A percentile compares a stretch with the other conserved stretches of the same genome.
Conservation (phyloP, 2,888 invertebrate genomes). For the Taphrorychus bicolor region DNA sequence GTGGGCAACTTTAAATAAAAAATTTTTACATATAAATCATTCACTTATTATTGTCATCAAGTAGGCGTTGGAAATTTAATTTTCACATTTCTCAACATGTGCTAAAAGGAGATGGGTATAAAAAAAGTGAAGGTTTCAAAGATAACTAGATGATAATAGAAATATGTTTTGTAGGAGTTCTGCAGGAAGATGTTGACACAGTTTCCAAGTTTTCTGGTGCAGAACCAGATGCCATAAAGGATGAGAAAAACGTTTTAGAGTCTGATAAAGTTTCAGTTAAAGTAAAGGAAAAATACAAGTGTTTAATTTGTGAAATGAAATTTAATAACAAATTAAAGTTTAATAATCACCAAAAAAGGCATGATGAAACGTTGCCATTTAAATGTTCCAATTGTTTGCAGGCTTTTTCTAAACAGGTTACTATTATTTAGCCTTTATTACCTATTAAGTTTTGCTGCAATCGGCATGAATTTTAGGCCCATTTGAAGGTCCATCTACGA, state of each 20-base stretch:
- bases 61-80: too few relatives aligned
- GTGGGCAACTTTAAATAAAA: too few relatives aligned
- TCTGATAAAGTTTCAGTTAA: slow-evolving; percentile 13
- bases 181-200: slow-evolving; percentile 4
- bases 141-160: too few relatives aligned
- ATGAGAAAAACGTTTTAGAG: not conserved
- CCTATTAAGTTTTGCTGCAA: too few relatives aligned
- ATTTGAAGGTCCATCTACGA: slow-evolving; percentile 47
- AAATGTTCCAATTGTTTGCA: slow-evolving; percentile 48
- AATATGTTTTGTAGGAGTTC: too few relatives aligned
- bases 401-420: slow-evolving; percentile 43
- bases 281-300: slow-evolving; percentile 45
- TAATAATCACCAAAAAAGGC: slow-evolving; percentile 45
- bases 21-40: too few relatives aligned
- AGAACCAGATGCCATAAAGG: not conserved
- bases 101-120: too few relatives aligned
- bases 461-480: slow-evolving; percentile 29
- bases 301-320: slow-evolving; percentile 42
- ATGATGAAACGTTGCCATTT: slow-evolving; percentile 45
- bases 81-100: too few relatives aligned
- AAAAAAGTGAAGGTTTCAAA: too few relatives aligned
- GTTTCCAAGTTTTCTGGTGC: slow-evolving; percentile 17
- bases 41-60: too few relatives aligned
- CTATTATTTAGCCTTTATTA: too few relatives aligned
- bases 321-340: slow-evolving; percentile 49